Base-by-base conservation (phyloP, 2,888 invertebrate genomes). In the Dasypolia templi region DNA sequence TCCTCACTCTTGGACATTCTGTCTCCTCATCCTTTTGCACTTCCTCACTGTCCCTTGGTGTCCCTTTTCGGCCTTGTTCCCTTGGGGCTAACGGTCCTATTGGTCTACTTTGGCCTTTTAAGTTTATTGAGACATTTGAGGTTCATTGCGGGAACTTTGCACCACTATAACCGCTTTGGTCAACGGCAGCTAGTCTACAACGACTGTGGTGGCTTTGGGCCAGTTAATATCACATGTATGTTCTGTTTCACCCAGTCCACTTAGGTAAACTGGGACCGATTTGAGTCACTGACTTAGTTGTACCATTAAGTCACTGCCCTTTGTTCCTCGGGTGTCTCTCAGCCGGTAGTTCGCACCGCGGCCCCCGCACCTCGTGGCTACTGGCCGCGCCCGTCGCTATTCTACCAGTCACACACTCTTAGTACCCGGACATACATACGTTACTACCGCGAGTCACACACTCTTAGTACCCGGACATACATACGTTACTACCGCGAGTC, bases 341-440 rank as follows among this genome's bases (percentile, higher is more conserved):
- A 67, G 55, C 49, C 61, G 66, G 68, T 72, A 75, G 76, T 64
- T 76, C 32, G 70, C 77, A 65, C 82, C 80, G 84, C 85, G 78
- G 80, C 79, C 83, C 86, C 92, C 92, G 92, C 92, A 89, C 91
- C 92, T 91, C 91, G 75, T 65, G 73, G 81, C 82, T 85, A 73
- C 77, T 71, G 61, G 79, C 85, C 75, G 86, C 85, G 86, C 82
- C 82, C 85, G 82, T 74, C 81, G 72, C 67, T 73, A 70, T 74
- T 76, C 44, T 44, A 17, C 63, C 19, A 0, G 7, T 44, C 22
- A 44, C 11, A 32, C 29, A 22, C 22, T 29, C 6, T 17, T n/a
- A n/a, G 22, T n/a, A n/a, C 17, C 32, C 6, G 1, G 6, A 17
- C 6, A n/a, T 17, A n/a, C 11, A 49, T n/a, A n/a, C n/a, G n/a